These are phyloP conservation scores for Octodonta nipae DNA, from an alignment of 2,888 invertebrate species.

Conservation along the genomic window DNA sequence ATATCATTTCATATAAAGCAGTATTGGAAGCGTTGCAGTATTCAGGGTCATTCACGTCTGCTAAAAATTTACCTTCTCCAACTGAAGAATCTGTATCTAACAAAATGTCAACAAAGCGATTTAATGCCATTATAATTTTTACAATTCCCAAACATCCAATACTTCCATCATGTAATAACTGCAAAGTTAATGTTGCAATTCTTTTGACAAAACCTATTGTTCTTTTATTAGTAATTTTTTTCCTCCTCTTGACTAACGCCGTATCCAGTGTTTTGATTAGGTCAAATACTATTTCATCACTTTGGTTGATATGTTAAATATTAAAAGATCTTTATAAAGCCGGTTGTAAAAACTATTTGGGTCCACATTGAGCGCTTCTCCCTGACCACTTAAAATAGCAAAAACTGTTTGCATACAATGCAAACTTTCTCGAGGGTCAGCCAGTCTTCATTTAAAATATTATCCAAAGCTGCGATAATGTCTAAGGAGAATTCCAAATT, in stretches of 20 bases:
- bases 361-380: conserved; percentile 79
- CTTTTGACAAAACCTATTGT: conserved; percentile 77
- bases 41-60: conserved; percentile 69
- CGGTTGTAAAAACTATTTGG: conserved; percentile 72
- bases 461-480: conserved; percentile 67
- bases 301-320: conserved; percentile 50
- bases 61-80: conserved; percentile 61
- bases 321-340: conserved; percentile 58
- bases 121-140: conserved; percentile 47
- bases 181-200: conserved; percentile 52
- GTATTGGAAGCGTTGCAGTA: conserved; percentile 76
- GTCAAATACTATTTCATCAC: conserved; percentile 48
- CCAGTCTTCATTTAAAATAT: conserved; percentile 51
- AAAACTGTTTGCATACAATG: conserved; percentile 84
- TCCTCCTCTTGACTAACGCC: conserved; percentile 58
- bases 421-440: conserved; percentile 54
- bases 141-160: conserved; percentile 55
- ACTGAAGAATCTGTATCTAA: conserved; percentile 59
- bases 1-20: conserved; percentile 59
- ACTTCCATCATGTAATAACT: conserved; percentile 53
- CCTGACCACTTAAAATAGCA: conserved; percentile 77
- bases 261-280: conserved; percentile 55
- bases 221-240: conserved; percentile 60
- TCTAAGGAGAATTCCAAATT: conserved; percentile 93
- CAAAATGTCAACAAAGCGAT: conserved; percentile 51